Evolutionary conservation across 2,113 vertebrate genomes (phyloP), one percentile per base, ranked within the genome.

Genomic region (Calyptommatus sinebrachiatus): DNA sequence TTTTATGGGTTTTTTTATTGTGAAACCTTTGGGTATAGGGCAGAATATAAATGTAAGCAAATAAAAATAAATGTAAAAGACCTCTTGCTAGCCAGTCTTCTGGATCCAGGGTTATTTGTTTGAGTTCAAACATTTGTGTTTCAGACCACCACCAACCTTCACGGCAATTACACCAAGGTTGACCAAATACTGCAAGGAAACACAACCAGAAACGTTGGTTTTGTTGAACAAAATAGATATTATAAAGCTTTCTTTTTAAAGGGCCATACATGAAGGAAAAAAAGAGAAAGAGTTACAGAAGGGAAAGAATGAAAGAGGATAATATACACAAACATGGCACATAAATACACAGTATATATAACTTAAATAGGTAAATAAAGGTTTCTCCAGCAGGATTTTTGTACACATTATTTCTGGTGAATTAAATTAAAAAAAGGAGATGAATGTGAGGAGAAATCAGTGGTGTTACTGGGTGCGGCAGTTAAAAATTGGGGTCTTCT

Each of bases 261-360:
- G 62, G 63, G 18, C 62, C 70, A 46, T 78, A 73, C 71, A 69
- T 73, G 35, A 48, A 72, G 24, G 65, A 46, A 24, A 72, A 78
- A 73, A 73, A 41, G 35, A 41, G 35, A 41, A 41, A 41, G 35
- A 41, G 65, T 29, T 53, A 78, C 29, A 46, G 31, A 29, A 24
- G 35, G 35, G 63, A 31, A 5, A 20, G 26, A 29, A 14, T 18
- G 53, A 57, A 57, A 57, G 29, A 63, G 66, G 70, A 74, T 67
- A 4, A 16, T 57, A 57, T 2, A 35, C 60, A 50, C 46, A 61
- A 67, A 73, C 71, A 69, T 8, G 35, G n/a, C 50, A 82, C 68
- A 83, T 78, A 83, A 83, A 83, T 83, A 83, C 73, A 83, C 76
- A 78, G 22, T 69, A 78, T 83, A 61, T 73, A 78, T 76, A 78